These are phyloP conservation scores for Pomacea maculata DNA, from an alignment of 1,140 invertebrate genomes.

Conservation along the genomic window DNA sequence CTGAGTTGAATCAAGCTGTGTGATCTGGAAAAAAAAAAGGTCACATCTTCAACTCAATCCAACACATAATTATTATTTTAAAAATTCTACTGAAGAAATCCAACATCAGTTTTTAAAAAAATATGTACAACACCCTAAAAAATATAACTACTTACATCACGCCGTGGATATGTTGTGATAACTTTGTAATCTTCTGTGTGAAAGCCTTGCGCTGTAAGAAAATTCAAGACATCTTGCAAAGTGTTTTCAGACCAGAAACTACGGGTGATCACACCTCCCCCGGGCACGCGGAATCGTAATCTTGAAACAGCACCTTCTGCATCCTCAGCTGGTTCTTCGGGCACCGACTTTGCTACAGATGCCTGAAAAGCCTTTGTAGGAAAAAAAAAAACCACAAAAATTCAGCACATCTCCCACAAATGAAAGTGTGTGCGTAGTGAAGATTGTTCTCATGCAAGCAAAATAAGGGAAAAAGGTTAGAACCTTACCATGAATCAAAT, in stretches of 20 bases:
- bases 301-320: constrained; percentile 73
- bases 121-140: not conserved
- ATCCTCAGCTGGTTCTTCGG: constrained; percentile 71
- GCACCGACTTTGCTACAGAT: constrained; percentile 67
- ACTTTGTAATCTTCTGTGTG: constrained; percentile 89
- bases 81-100: not conserved
- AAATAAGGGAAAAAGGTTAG: too few relatives aligned
- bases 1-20: constrained; percentile 77
- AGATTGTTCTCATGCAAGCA: too few relatives aligned
- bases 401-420: too few relatives aligned
- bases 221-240: constrained; percentile 82
- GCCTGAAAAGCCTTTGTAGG: constrained; percentile 60
- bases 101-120: not conserved
- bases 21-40: constrained; percentile 75
- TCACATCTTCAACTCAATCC: not conserved
- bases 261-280: constrained; percentile 77
- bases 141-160: constrained; percentile 71
- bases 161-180: constrained; percentile 88
- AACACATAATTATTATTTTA: not conserved
- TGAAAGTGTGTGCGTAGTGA: too few relatives aligned
- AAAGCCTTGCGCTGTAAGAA: constrained; percentile 85
- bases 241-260: constrained; percentile 76
- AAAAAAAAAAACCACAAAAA: constrained; percentile 7
- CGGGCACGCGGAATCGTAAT: constrained; percentile 81
- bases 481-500: too few relatives aligned